These are phyloP conservation scores for Beaufortia kweichowensis DNA, from an alignment of 2,113 vertebrate species.

Conservation along the genomic window DNA sequence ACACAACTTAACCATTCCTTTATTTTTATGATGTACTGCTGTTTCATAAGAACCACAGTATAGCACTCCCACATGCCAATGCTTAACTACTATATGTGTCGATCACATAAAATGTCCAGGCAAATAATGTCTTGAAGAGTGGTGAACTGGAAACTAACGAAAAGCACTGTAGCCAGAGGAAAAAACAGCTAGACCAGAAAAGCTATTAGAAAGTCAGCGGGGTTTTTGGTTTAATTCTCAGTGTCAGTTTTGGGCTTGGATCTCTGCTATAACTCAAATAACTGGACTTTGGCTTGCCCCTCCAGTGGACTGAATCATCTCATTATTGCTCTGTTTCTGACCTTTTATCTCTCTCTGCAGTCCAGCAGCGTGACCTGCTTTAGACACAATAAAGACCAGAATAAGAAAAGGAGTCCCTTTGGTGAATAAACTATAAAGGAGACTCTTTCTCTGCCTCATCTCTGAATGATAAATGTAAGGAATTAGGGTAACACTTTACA, in stretches of 20 bases:
- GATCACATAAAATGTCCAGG: too few relatives aligned
- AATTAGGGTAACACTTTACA: too few relatives aligned
- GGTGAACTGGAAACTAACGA: background rate
- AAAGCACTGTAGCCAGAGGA: background rate
- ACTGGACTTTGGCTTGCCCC: conserved; percentile 16
- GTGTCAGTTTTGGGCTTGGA: conserved; percentile 4
- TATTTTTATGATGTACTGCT: too few relatives aligned
- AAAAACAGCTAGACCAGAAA: background rate
- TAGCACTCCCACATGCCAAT: too few relatives aligned
- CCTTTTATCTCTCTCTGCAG: conserved; percentile 1
- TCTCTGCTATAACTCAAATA: background rate
- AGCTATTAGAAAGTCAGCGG: conserved; percentile 7
- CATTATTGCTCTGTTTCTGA: conserved; percentile 61
- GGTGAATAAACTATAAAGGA: conserved; percentile 49
- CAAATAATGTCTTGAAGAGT: background rate
- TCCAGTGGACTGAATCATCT: conserved; percentile 52
- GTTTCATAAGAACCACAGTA: too few relatives aligned
- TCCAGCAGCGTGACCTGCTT: conserved; percentile 19
- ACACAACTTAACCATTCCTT: too few relatives aligned
- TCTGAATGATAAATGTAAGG: too few relatives aligned
- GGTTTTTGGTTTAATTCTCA: background rate
- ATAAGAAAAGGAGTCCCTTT: conserved; percentile 60
- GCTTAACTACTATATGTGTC: too few relatives aligned
- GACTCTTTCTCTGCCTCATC: too few relatives aligned
- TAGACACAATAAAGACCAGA: conserved; percentile 53